Base-by-base conservation (phyloP, 2,797 vertebrate species). In the Labroides dimidiatus region DNA sequence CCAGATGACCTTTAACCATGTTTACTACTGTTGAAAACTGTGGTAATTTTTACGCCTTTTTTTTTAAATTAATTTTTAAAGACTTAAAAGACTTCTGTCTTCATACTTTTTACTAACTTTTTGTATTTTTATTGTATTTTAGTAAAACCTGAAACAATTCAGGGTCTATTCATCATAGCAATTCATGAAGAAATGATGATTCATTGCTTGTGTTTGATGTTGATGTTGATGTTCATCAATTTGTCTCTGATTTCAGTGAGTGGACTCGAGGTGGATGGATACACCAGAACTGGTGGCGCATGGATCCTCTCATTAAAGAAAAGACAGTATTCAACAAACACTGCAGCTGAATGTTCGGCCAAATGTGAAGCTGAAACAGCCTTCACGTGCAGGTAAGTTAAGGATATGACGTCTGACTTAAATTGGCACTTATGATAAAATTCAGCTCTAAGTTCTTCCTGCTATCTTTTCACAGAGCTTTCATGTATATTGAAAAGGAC, bases 401-500 rank as follows among this genome's bases (percentile, higher is more conserved):
- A 6, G 30, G 8, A 9, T 33, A 8, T 7, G 1, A 33, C 30
- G 1, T 33, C 8, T 33, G 30, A 33, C 30, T 8, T 33, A 1
- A 33, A 33, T 8, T 1, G 8, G 30, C 30, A 33, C 30, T 33
- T 33, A 1, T 33, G 4, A 5, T 33, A 33, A 6, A 9, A n/a
- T 15, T 54, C 2, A 59, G 2, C 5, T 43, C 7, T n/a, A 44
- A 4, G 10, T 17, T 3, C 0, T 2, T 12, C 4, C 30, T 33
- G 15, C 0, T 78, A 37, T 57, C 13, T 52, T 15, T 64, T 20
- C 14, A 10, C 72, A 99, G 98, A 83, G 90, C 97, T 0, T 98
- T 99, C 84, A 84, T 95, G 3, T 97, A 94, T 33, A 85, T 90
- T 61, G 94, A 93, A 20, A 99, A 98, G 86, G 94, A 96, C 67